Evolutionary conservation across 2,113 vertebrate genomes (phyloP).

Genomic region (Amia ocellicauda): DNA sequence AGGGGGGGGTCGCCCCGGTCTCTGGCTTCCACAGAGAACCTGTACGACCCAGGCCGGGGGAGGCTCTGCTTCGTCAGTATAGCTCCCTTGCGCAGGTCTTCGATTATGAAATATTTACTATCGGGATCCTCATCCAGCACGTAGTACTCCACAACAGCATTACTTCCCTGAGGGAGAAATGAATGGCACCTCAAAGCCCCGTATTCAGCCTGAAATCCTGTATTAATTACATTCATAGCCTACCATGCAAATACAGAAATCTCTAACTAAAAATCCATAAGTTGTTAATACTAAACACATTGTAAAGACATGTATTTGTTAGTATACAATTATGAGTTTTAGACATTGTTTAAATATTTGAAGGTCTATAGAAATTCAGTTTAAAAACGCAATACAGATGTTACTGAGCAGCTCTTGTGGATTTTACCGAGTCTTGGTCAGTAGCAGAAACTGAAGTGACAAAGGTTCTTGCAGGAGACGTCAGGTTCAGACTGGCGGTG

Average conservation of each 20-base stretch:
- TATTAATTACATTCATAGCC: too few species aligned
- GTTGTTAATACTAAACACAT: too few species aligned
- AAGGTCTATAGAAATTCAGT: too few species aligned
- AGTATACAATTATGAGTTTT: too few species aligned
- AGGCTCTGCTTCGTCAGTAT: conserved; percentile 47
- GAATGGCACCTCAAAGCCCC: not conserved
- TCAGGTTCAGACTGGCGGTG: conserved; percentile 36
- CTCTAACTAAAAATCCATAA: too few species aligned
- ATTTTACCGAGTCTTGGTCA: conserved; percentile 49
- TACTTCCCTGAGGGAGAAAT: conserved; percentile 41
- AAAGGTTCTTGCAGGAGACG: conserved; percentile 37
- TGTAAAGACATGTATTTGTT: too few species aligned
- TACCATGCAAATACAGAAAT: too few species aligned
- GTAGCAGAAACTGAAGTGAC: conserved; percentile 41
- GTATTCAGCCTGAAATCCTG: too few species aligned
- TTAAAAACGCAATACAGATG: too few species aligned
- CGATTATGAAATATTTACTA: conserved; percentile 41
- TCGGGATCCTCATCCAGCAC: conserved; percentile 24
- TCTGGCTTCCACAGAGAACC: conserved; percentile 42
- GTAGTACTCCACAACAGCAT: conserved; percentile 44
- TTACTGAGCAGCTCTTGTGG: not conserved
- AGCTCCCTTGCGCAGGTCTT: conserved; percentile 36
- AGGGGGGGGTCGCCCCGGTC: conserved; percentile 49
- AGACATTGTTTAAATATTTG: too few species aligned
- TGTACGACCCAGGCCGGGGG: conserved; percentile 31